Evolutionary conservation across 2,797 vertebrate genomes (phyloP), one percentile per base, ranked within the genome.

Genomic region (Sciaenops ocellatus): DNA sequence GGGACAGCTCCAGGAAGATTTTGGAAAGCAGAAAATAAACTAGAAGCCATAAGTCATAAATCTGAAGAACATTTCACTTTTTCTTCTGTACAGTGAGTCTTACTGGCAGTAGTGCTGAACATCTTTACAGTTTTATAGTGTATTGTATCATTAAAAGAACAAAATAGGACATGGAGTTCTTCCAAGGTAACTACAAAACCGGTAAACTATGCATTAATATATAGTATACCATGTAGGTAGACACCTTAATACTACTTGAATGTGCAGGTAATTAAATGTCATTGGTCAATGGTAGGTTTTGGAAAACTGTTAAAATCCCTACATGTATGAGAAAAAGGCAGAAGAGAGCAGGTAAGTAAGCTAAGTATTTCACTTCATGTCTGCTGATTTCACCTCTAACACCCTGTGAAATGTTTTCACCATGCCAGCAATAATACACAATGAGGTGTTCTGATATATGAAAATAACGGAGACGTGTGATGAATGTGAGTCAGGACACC

Each of bases 1-100:
- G 71, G 73, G 54, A 61, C 42, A 18, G 55, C 52, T 85, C 83
- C 81, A 87, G 79, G 17, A 59, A 63, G 70, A 65, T 38, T 80
- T 72, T 65, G 57, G 69, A 77, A 62, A 22, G 38, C 34, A 67
- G 3, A 83, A 28, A 66, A 65, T 73, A 20, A 69, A 76, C 52
- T 66, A 46, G 12, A 79, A 54, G 64, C 61, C 60, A 65, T 20
- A 22, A 64, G 54, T 46, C 50, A 78, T 79, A 59, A 74, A 69
- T 81, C 66, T 59, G 8, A 75, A 60, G 55, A 46, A 24, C 30
- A 64, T 72, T 63, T 62, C 0, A 3, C 50, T 77, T 52, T 60
- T n/a, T 38, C n/a, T 44, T 56, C 9, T 22, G 18, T 52, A 10
- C 34, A 38, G 34, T 38, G 34, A 41, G 44, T 47, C 57, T 73